Evolutionary conservation across 2,797 vertebrate genomes (phyloP), one percentile per base, ranked within the genome.

Genomic region (Enteromius treurensis): DNA sequence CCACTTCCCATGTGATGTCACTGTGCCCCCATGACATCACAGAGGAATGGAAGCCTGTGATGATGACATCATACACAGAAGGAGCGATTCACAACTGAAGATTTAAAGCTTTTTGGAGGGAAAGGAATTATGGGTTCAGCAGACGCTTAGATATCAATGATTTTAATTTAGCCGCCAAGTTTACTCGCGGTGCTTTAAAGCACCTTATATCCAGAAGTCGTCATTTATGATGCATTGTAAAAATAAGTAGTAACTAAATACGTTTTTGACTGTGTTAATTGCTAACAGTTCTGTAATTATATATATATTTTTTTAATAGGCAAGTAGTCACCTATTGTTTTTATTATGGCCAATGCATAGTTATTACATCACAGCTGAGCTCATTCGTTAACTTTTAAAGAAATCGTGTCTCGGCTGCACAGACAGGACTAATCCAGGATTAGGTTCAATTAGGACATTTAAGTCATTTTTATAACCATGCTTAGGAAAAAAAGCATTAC

Each of bases 1-100:
- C 23, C 17, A 26, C 51, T 70, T 81, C 70, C 67, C 53, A 11
- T 37, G 84, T 37, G 49, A 81, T 80, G 73, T 71, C 84, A 67
- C 42, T 14, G 60, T 21, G 26, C n/a, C 45, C 7, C 79, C 60
- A 79, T 55, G 55, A 62, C 26, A 7, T 81, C 75, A 87, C 65
- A 17, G 53, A 8, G n/a, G 26, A 45, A 9, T 23, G 29, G 34
- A 32, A n/a, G 4, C 17, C 9, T 53, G 29, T 1, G 11, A 6
- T 11, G 47, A 37, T 77, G 47, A 80, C 23, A 47, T 84, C 77
- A 40, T 53, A 7, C 1, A 4, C 17, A 3, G 62, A 13, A 58
- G 26, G n/a, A 71, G 19, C 26, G 37, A 19, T 62, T 29, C 23
- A 21, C 3, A 19, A 34, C 17, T 49, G 29, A 68, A 37, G 10